These are phyloP conservation scores for Aromia moschata DNA, from an alignment of 2,888 invertebrate species.

Conservation along the genomic window DNA sequence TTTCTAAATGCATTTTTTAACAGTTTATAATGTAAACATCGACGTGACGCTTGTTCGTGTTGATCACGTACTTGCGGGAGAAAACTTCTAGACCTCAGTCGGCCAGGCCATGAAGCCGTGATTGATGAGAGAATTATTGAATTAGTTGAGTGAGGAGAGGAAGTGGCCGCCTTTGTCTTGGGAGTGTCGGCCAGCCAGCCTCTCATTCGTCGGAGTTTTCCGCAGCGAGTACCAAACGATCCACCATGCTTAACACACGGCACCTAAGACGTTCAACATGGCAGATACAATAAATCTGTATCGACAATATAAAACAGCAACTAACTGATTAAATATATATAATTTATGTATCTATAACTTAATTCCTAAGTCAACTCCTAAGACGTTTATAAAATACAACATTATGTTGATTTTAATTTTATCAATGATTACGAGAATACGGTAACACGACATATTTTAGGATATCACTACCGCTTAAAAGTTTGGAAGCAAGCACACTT, in stretches of 20 bases:
- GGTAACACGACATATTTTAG: too few species aligned
- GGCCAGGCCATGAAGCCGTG: conserved; percentile 40
- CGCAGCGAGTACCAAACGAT: conserved; percentile 22
- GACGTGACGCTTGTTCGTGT: conserved; percentile 8
- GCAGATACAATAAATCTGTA: conserved; percentile 25
- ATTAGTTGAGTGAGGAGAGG: conserved; percentile 51
- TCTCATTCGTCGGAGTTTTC: conserved; percentile 50
- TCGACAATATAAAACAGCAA: conserved; percentile 14
- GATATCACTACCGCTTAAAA: too few species aligned
- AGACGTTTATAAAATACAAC: too few species aligned
- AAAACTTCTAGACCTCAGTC: conserved; percentile 24
- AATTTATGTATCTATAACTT: too few species aligned
- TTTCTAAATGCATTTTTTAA: too few species aligned
- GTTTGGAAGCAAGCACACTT: too few species aligned
- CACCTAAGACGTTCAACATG: conserved; percentile 24
- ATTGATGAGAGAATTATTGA: conserved; percentile 56
- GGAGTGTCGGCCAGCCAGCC: conserved; percentile 52
- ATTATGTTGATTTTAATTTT: too few species aligned
- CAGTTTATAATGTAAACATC: too few species aligned
- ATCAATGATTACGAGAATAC: too few species aligned
- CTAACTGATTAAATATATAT: too few species aligned
- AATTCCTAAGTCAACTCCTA: too few species aligned
- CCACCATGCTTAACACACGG: conserved; percentile 23
- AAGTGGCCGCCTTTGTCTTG: conserved; percentile 58
- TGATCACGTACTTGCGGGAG: conserved; percentile 26